phyloP scores from a whole-genome alignment of 2,888 invertebrate species.

The Pristionchus japonicus region DNA sequence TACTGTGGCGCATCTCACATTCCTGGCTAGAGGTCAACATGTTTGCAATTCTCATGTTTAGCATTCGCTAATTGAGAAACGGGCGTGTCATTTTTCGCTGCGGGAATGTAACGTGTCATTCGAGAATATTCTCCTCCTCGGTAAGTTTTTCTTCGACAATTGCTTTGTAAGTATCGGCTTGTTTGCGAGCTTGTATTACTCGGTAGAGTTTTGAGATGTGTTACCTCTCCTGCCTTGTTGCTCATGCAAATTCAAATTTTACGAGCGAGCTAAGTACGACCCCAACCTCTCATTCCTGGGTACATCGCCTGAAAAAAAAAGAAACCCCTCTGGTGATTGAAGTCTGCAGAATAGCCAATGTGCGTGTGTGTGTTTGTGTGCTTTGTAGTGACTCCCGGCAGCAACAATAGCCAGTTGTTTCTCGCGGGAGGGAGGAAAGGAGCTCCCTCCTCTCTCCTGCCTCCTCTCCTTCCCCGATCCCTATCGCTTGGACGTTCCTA shows the following conservation, averaged over 20 bases:
- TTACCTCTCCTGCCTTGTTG: no score
- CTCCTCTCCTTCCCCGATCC: background rate
- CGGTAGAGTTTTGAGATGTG: no score
- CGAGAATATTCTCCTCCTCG: background rate
- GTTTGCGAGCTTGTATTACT: no score
- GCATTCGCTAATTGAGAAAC: background rate
- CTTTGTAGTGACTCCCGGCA: background rate
- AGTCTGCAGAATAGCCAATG: background rate
- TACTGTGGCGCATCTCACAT: no score
- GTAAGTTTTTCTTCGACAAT: background rate
- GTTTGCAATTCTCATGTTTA: background rate
- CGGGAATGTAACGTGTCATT: background rate
- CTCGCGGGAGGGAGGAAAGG: background rate
- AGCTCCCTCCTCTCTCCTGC: background rate
- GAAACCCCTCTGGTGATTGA: no score
- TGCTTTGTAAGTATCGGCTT: background rate
- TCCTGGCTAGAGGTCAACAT: background rate
- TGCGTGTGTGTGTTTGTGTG: background rate
- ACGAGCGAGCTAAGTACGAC: no score
- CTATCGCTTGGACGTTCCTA: background rate
- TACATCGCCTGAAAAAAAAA: no score
- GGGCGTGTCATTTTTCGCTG: background rate
- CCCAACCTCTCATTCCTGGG: no score
- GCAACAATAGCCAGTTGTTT: background rate
- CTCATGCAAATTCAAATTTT: no score